Conservation (phyloP, 2,113 vertebrate genomes). For the Cebidichthys violaceus region DNA sequence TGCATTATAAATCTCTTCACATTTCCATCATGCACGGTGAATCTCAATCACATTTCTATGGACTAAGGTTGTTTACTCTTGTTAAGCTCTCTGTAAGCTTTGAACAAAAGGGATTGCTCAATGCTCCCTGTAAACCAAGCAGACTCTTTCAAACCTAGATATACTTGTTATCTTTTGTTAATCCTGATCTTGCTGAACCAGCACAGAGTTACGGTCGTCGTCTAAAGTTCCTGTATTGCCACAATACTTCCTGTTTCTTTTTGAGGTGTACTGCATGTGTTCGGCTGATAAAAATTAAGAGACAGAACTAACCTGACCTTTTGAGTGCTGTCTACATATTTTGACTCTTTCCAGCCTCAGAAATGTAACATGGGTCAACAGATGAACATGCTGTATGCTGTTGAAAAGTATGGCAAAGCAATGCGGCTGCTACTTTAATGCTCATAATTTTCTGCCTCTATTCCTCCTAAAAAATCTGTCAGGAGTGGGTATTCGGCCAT, state of each 20-base stretch:
- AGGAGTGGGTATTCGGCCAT: slow-evolving; percentile 29
- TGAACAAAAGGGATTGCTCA: slow-evolving; percentile 68
- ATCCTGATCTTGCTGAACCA: slow-evolving; percentile 45
- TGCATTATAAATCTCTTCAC: slow-evolving; percentile 33
- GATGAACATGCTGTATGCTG: not conserved
- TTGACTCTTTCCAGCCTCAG: not conserved
- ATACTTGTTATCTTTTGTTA: slow-evolving; percentile 56
- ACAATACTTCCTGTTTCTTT: slow-evolving; percentile 53
- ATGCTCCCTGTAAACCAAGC: slow-evolving; percentile 43
- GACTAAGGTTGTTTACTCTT: slow-evolving; percentile 57
- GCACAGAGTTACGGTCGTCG: slow-evolving; percentile 13
- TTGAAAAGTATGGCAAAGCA: slow-evolving; percentile 21
- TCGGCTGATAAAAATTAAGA: slow-evolving; percentile 33
- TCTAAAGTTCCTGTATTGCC: slow-evolving; percentile 34
- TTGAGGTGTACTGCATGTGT: slow-evolving; percentile 26
- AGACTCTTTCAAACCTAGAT: slow-evolving; percentile 40
- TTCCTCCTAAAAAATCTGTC: slow-evolving; percentile 15
- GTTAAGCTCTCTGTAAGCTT: slow-evolving; percentile 62
- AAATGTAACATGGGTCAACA: not conserved
- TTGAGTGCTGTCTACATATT: not conserved
- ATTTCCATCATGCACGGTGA: slow-evolving; percentile 33
- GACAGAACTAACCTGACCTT: slow-evolving; percentile 17
- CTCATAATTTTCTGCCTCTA: slow-evolving; percentile 1
- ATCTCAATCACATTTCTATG: slow-evolving; percentile 38
- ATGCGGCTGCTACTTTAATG: slow-evolving; percentile 22